Evolutionary conservation across 2,113 vertebrate species (phyloP).

Genomic region (Gymnogyps californianus): DNA sequence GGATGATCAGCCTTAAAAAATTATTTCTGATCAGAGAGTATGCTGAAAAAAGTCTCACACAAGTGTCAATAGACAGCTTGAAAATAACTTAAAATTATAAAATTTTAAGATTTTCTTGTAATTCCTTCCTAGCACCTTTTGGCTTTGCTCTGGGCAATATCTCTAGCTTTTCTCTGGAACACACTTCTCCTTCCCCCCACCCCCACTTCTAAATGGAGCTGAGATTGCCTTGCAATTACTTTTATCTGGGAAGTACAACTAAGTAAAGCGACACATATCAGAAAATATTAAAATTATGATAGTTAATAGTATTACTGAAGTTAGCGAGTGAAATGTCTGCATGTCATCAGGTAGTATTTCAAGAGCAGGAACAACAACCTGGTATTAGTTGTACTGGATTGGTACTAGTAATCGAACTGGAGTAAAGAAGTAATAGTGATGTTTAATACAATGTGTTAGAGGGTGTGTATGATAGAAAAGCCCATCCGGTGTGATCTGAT

Average conservation of each 20-base stretch:
- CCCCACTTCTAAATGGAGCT: neutral
- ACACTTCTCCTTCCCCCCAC: rapidly evolving
- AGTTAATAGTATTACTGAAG: neutral
- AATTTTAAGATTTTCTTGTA: neutral
- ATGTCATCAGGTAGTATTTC: neutral
- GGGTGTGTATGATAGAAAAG: neutral
- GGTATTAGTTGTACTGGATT: neutral
- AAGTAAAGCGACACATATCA: neutral
- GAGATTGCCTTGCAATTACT: neutral
- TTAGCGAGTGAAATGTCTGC: neutral
- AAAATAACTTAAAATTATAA: neutral
- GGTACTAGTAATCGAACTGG: neutral
- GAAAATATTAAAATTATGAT: neutral
- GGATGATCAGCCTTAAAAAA: neutral
- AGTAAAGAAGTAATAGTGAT: neutral
- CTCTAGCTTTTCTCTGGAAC: neutral
- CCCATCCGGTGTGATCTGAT: rapidly evolving
- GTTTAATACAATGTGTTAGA: neutral
- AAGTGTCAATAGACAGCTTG: neutral
- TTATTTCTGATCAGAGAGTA: neutral
- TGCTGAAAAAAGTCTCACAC: neutral
- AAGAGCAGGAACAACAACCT: neutral
- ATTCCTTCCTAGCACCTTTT: neutral
- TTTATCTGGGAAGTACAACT: neutral
- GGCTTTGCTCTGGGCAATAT: neutral